Percentiles rank a stretch among this genome's conserved stretches.
These are phyloP conservation scores for Ericerus pela DNA, from an alignment of 1,140 invertebrate genomes.

Conservation along the genomic window DNA sequence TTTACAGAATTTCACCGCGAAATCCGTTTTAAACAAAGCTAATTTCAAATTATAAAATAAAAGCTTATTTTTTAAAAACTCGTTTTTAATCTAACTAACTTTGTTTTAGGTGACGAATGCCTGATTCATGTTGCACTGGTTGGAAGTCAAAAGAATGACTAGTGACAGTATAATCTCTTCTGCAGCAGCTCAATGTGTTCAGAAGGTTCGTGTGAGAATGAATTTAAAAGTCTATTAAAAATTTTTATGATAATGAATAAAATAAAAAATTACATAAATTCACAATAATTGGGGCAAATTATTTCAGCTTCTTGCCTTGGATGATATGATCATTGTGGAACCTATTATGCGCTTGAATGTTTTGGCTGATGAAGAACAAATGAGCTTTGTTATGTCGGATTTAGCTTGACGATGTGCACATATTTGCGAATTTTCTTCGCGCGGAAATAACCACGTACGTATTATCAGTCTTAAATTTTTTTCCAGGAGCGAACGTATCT, in stretches of 20 bases:
- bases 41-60: too few relatives aligned
- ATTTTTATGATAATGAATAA: slow-evolving; percentile 18
- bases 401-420: slow-evolving; percentile 50
- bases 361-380: slow-evolving; percentile 45
- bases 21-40: too few relatives aligned
- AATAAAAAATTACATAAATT: not conserved
- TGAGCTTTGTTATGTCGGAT: slow-evolving; percentile 54
- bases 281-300: slow-evolving; percentile 3
- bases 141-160: slow-evolving; percentile 52
- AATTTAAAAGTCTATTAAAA: not conserved
- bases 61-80: not conserved
- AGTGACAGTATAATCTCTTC: slow-evolving; percentile 63
- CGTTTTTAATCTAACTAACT: slow-evolving; percentile 14
- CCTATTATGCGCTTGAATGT: slow-evolving; percentile 79
- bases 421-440: slow-evolving; percentile 41
- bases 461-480: slow-evolving; percentile 3
- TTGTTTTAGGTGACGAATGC: slow-evolving; percentile 49
- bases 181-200: slow-evolving; percentile 57
- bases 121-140: slow-evolving; percentile 57
- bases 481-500: not conserved
- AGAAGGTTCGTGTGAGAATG: slow-evolving; percentile 39
- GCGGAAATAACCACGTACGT: slow-evolving; percentile 43
- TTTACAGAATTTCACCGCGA: too few relatives aligned
- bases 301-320: slow-evolving; percentile 44
- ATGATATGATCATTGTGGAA: slow-evolving; percentile 52